A percentile compares a stretch with the other conserved stretches of the same genome.
Evolutionary conservation across 1,140 invertebrate genomes (phyloP).

Genomic region (Tyrophagus putrescentiae): DNA sequence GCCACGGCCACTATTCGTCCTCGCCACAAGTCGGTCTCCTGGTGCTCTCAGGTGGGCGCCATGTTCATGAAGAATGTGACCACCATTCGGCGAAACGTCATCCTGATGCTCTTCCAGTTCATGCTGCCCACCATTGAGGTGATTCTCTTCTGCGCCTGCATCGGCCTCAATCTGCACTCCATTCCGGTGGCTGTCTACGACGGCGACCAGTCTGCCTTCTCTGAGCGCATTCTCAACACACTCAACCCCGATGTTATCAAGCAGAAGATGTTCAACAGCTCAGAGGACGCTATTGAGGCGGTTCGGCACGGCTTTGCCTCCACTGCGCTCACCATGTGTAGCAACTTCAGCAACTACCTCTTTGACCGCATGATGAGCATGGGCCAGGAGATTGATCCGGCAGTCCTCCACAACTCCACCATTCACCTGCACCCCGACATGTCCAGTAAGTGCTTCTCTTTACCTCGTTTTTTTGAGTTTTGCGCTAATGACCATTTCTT

Average conservation of each 20-base stretch:
- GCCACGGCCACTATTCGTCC: not conserved
- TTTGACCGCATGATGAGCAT: conserved; percentile 4
- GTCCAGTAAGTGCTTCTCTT: conserved; percentile 30
- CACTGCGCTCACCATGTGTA: not conserved
- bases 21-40: conserved; percentile 4
- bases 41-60: not conserved
- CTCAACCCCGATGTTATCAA: conserved; percentile 4
- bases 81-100: conserved; percentile 20
- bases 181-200: conserved; percentile 60
- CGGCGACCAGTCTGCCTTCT: not conserved
- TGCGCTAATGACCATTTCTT: not conserved
- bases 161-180: conserved; percentile 69
- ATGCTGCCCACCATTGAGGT: conserved; percentile 76
- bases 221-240: not conserved
- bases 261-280: not conserved
- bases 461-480: not conserved
- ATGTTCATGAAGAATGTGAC: conserved; percentile 20
- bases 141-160: conserved; percentile 78
- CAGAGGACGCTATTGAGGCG: not conserved
- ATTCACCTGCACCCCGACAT: conserved; percentile 30
- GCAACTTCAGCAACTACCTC: not conserved
- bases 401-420: conserved; percentile 26
- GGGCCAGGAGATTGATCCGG: not conserved
- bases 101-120: conserved; percentile 65
- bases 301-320: not conserved